A percentile compares a stretch with the other conserved stretches of the same genome.
phyloP scores from a whole-genome alignment of 2,888 invertebrate genomes.

The Diaperis boleti region DNA sequence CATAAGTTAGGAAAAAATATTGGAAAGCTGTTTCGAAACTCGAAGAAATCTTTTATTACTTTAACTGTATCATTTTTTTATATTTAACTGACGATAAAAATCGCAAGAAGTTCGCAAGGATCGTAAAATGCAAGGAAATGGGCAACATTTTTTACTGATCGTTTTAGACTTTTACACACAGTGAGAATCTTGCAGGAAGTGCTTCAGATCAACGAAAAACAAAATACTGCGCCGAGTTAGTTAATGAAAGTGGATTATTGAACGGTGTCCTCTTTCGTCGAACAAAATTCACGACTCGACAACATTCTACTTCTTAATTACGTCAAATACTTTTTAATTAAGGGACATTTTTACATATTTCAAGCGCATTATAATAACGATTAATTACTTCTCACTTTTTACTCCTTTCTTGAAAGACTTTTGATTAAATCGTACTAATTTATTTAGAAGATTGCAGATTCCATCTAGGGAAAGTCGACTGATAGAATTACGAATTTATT shows the following conservation, averaged over 20 bases:
- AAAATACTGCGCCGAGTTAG: constrained; percentile 26
- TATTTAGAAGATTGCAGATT: too few species aligned
- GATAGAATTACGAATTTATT: too few species aligned
- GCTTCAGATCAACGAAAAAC: constrained; percentile 30
- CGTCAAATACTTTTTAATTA: constrained; percentile 26
- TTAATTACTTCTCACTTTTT: constrained; percentile 2
- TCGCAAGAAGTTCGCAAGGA: constrained; percentile 37
- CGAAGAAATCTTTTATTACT: constrained; percentile 41
- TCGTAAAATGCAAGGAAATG: constrained; percentile 40
- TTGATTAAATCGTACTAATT: too few species aligned
- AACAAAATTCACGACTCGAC: constrained; percentile 14
- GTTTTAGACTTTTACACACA: constrained; percentile 40
- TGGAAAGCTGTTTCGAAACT: constrained; percentile 38
- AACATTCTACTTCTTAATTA: constrained; percentile 29
- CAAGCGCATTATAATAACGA: constrained; percentile 14
- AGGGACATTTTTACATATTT: constrained; percentile 14
- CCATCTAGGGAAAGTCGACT: too few species aligned
- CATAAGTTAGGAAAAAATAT: constrained; percentile 31
- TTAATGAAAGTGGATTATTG: constrained; percentile 35
- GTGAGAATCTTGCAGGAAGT: constrained; percentile 34
- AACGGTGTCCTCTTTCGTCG: constrained; percentile 9
- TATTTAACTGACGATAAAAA: constrained; percentile 41
- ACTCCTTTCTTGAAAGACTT: too few species aligned
- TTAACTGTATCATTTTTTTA: constrained; percentile 42
- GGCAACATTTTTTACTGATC: constrained; percentile 40